Evolutionary conservation across 2,797 vertebrate genomes (phyloP).

Genomic region (Sebastes matsubarae): DNA sequence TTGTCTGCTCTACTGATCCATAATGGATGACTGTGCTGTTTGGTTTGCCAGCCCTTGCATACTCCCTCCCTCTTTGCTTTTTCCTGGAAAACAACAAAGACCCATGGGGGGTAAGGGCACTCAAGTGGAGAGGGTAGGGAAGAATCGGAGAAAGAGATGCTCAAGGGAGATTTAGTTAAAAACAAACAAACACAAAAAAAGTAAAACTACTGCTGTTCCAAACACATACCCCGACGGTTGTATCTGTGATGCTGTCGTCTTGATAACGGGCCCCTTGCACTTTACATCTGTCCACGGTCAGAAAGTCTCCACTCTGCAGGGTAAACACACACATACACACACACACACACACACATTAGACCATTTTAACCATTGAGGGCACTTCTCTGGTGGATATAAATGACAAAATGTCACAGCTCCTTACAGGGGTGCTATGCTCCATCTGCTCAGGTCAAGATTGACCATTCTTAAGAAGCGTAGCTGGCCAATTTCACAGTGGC

Average conservation of each 20-base stretch:
- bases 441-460: not conserved
- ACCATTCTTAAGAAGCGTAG: not conserved
- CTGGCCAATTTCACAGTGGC: not conserved
- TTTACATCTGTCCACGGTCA: constrained; percentile 81
- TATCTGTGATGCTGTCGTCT: constrained; percentile 74
- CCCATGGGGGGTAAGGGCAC: constrained; percentile 21
- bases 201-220: not conserved
- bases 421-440: not conserved
- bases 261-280: constrained; percentile 68
- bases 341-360: constrained; percentile 13
- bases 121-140: constrained; percentile 16
- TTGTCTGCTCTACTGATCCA: constrained; percentile 59
- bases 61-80: constrained; percentile 11
- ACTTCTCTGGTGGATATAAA: constrained; percentile 10
- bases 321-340: constrained; percentile 22
- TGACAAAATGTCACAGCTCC: not conserved
- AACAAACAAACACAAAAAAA: not conserved
- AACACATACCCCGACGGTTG: constrained; percentile 68
- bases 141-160: constrained; percentile 29
- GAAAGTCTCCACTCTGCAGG: constrained; percentile 79
- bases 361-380: not conserved
- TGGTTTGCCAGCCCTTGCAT: constrained; percentile 27
- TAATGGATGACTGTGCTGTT: constrained; percentile 64
- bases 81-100: constrained; percentile 49
- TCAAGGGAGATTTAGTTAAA: constrained; percentile 2